Conservation (phyloP, 2,113 vertebrate genomes). For the Telmatochromis sp. region DNA sequence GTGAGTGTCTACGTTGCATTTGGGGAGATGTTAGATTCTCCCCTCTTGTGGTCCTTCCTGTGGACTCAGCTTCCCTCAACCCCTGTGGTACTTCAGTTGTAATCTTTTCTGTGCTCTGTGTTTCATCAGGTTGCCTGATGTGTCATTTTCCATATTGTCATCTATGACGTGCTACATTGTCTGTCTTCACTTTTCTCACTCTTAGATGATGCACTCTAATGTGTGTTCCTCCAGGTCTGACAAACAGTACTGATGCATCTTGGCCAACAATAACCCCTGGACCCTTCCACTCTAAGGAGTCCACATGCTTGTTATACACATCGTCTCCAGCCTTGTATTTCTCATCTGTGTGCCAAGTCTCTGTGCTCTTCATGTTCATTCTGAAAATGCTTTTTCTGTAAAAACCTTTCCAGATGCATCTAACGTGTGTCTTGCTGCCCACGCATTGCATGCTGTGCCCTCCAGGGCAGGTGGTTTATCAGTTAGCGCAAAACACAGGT, state of each 20-base stretch:
- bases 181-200: neutral
- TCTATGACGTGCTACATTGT: neutral
- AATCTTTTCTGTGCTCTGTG: neutral
- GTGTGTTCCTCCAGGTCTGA: neutral
- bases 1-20: neutral
- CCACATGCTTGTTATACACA: neutral
- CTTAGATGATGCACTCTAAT: neutral
- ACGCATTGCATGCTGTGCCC: neutral
- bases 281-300: neutral
- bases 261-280: neutral
- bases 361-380: neutral
- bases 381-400: neutral
- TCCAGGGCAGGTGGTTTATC: neutral
- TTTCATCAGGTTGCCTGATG: neutral
- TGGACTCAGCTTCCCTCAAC: neutral
- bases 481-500: neutral
- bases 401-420: neutral
- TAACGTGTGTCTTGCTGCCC: neutral
- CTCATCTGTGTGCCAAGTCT: neutral
- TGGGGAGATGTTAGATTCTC: neutral
- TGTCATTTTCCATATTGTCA: neutral
- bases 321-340: neutral
- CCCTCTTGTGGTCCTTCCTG: neutral
- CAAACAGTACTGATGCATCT: neutral
- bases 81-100: neutral